Percentiles rank a stretch among this genome's conserved stretches.
Conservation (phyloP, 1,140 invertebrate species). For the Macrobrachium rosenbergii region DNA sequence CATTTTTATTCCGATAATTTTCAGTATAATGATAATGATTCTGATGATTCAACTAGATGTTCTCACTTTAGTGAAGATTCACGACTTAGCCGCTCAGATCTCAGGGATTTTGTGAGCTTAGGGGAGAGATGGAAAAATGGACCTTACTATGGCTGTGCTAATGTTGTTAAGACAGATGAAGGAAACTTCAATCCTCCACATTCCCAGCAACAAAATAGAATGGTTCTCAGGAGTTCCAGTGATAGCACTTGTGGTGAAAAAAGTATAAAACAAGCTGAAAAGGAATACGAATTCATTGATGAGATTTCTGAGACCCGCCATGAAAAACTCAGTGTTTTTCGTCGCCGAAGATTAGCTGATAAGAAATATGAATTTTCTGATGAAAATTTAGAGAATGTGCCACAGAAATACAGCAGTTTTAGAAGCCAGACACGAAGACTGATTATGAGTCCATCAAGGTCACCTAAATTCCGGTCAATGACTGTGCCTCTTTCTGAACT, state of each 20-base stretch:
- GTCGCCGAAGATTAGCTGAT: constrained; percentile 80
- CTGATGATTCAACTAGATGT: constrained; percentile 60
- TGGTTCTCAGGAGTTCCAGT: constrained; percentile 60
- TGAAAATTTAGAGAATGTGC: constrained; percentile 78
- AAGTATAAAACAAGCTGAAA: constrained; percentile 71
- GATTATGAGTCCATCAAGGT: constrained; percentile 60
- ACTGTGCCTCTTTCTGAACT: constrained; percentile 54
- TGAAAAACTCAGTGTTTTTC: constrained; percentile 77
- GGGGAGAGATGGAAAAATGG: constrained; percentile 28
- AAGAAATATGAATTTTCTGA: constrained; percentile 94
- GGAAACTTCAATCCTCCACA: constrained; percentile 16
- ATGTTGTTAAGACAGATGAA: not conserved
- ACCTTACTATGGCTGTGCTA: not conserved
- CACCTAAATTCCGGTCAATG: constrained; percentile 57
- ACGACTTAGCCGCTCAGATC: constrained; percentile 41
- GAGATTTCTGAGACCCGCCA: constrained; percentile 76
- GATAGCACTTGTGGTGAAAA: constrained; percentile 56
- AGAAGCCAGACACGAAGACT: constrained; percentile 59
- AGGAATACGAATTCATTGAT: constrained; percentile 88
- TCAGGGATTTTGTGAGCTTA: constrained; percentile 44
- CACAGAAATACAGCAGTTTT: constrained; percentile 65
- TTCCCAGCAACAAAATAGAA: constrained; percentile 39
- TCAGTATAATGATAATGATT: constrained; percentile 55
- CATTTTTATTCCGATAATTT: constrained; percentile 47
- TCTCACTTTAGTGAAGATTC: constrained; percentile 54